Evolutionary conservation across 64 coral and sea anemone genomes (phyloP).

Genomic region (Astreopora myriophthalma): DNA sequence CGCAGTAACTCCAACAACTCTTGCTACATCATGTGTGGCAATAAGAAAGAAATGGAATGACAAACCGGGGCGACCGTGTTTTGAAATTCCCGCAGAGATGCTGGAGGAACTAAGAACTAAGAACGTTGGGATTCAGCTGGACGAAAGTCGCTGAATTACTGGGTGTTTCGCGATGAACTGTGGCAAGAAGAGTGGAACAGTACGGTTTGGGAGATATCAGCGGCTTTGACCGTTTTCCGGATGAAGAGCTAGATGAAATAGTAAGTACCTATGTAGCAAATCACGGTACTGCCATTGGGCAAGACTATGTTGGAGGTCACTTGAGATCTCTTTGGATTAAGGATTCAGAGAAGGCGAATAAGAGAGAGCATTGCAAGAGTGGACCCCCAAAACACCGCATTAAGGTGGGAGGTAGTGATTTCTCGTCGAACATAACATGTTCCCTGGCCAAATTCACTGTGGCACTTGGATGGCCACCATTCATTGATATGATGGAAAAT

Average conservation of each 20-base stretch:
- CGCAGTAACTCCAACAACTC: constrained; percentile 33
- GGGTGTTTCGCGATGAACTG: constrained; percentile 43
- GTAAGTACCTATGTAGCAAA: neutral
- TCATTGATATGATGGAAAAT: constrained; percentile 50
- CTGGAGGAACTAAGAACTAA: constrained; percentile 55
- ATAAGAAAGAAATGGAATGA: constrained; percentile 30
- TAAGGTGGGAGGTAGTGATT: no score
- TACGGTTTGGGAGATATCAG: constrained; percentile 37
- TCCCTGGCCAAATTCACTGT: constrained; percentile 61
- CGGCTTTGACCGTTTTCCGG: constrained; percentile 8
- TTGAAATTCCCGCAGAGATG: constrained; percentile 66
- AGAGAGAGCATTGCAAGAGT: no score
- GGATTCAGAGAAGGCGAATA: no score
- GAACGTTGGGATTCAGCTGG: constrained; percentile 61
- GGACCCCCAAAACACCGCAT: no score
- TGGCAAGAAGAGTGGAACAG: constrained; percentile 1
- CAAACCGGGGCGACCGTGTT: constrained; percentile 37
- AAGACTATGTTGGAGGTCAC: constrained; percentile 34
- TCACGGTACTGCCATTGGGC: constrained; percentile 27
- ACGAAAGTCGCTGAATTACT: constrained; percentile 46
- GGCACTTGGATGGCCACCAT: constrained; percentile 61
- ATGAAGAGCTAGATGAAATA: constrained; percentile 48
- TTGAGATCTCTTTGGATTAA: constrained; percentile 17
- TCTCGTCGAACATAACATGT: constrained; percentile 42
- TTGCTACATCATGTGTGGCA: constrained; percentile 23